These are phyloP conservation scores for Cancer borealis DNA, from an alignment of 2,888 invertebrate species.

Conservation along the genomic window DNA sequence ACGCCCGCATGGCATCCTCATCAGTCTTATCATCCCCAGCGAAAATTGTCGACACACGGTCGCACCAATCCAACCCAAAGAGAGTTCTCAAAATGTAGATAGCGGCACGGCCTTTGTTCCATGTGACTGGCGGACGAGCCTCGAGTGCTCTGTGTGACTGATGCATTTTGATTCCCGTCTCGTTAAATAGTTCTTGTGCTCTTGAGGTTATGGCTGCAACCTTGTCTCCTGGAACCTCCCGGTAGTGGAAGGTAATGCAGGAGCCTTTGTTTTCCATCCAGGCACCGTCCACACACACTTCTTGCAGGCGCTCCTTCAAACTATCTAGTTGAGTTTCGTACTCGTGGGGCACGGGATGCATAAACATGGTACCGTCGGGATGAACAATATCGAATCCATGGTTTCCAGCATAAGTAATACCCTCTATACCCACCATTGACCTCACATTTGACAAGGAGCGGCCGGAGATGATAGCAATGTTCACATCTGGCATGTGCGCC, in stretches of 20 bases:
- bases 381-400: conserved; percentile 81
- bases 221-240: conserved; percentile 79
- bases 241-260: conserved; percentile 81
- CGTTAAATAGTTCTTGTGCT: conserved; percentile 80
- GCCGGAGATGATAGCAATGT: conserved; percentile 81
- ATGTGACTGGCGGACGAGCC: conserved; percentile 93
- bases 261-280: conserved; percentile 81
- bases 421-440: conserved; percentile 80
- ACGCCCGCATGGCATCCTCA: conserved; percentile 80
- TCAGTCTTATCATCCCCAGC: conserved; percentile 81
- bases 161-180: conserved; percentile 80
- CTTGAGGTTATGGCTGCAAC: conserved; percentile 79
- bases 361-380: conserved; percentile 81
- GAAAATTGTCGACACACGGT: conserved; percentile 81
- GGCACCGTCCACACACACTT: conserved; percentile 80
- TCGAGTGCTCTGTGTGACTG: conserved; percentile 91
- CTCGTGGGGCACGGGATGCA: conserved; percentile 81
- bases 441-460: conserved; percentile 80
- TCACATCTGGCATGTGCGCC: conserved; percentile 80
- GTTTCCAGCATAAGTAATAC: conserved; percentile 81
- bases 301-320: conserved; percentile 84
- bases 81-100: conserved; percentile 94
- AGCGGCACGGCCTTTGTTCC: conserved; percentile 94
- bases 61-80: conserved; percentile 95
- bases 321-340: conserved; percentile 80